These are phyloP conservation scores for Laspeyria flexula DNA, from an alignment of 2,888 invertebrate genomes.

Conservation along the genomic window DNA sequence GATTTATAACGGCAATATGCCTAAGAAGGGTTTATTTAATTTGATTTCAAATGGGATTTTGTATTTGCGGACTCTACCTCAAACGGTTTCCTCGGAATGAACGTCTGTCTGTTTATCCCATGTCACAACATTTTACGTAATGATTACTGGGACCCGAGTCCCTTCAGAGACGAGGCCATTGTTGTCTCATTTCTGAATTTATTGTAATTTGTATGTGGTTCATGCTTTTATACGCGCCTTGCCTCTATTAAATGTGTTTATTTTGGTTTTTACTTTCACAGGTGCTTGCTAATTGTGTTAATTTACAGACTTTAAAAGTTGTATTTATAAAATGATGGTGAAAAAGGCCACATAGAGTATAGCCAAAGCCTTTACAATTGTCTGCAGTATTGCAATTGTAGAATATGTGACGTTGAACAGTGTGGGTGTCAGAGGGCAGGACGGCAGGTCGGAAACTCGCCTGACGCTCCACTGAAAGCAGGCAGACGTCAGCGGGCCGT, in stretches of 20 bases:
- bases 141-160: slow-evolving; percentile 52
- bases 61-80: slow-evolving; percentile 30
- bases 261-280: slow-evolving; percentile 30
- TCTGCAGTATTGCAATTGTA: slow-evolving; percentile 45
- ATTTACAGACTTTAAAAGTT: slow-evolving; percentile 21
- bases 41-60: slow-evolving; percentile 35
- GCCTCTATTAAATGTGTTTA: slow-evolving; percentile 25
- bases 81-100: slow-evolving; percentile 38
- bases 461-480: slow-evolving; percentile 73
- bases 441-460: slow-evolving; percentile 78
- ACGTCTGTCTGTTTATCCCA: slow-evolving; percentile 51
- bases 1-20: neutral
- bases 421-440: slow-evolving; percentile 71
- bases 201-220: slow-evolving; percentile 45
- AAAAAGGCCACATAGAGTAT: slow-evolving; percentile 1
- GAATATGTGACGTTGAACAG: slow-evolving; percentile 57
- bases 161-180: slow-evolving; percentile 49
- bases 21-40: slow-evolving; percentile 33
- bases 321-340: neutral
- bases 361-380: slow-evolving; percentile 15
- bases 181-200: slow-evolving; percentile 44
- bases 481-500: slow-evolving; percentile 70
- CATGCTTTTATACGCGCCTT: slow-evolving; percentile 31
- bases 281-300: slow-evolving; percentile 28
- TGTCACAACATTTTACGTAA: slow-evolving; percentile 55